Evolutionary conservation across 2,113 vertebrate genomes (phyloP), one percentile per base, ranked within the genome.

Genomic region (Sakesphorus luctuosus): DNA sequence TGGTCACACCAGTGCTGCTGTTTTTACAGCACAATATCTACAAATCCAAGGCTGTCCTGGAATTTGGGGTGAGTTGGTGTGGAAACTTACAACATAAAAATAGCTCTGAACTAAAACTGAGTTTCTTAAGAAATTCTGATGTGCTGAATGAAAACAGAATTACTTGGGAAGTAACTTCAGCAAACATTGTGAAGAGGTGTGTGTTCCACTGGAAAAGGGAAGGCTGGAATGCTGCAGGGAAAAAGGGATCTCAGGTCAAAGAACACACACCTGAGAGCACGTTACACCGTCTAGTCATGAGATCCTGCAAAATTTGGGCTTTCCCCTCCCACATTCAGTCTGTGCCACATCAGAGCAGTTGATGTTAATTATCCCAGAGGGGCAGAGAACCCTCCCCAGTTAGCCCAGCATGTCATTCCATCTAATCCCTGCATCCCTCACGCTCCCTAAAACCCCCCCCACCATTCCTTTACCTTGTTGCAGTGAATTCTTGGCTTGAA

Each of bases 401-500:
- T 47, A 82, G 66, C 3, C 55, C 72, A 63, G 49, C 36, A 28
- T 0, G 6, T 25, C 44, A 24, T 65, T 46, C 71, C 75, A 76
- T 9, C n/a, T 6, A 11, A 63, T 21, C 49, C 53, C 35, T 43
- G 38, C 74, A 23, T 3, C 67, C 49, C 50, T 33, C 59, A 26
- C 13, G 16, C 36, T 89, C 56, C 61, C 59, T 4, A 11, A 6
- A 31, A 5, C 3, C 3, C 15, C 29, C 8, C 28, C 2, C 18
- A 14, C 59, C 18, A 11, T 67, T 52, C 28, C 38, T 93, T 91
- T 98, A 99, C 99, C 99, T 99, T 99, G 98, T 99, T 99, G 97
- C 99, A 99, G 87, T 98, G 97, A 95, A 98, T 98, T 73, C 98
- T 97, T 59, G 99, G 98, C 89, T 97, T 96, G 96, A 99, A 99